Evolutionary conservation across 1,140 invertebrate species (phyloP).

Genomic region (Lineus longissimus): DNA sequence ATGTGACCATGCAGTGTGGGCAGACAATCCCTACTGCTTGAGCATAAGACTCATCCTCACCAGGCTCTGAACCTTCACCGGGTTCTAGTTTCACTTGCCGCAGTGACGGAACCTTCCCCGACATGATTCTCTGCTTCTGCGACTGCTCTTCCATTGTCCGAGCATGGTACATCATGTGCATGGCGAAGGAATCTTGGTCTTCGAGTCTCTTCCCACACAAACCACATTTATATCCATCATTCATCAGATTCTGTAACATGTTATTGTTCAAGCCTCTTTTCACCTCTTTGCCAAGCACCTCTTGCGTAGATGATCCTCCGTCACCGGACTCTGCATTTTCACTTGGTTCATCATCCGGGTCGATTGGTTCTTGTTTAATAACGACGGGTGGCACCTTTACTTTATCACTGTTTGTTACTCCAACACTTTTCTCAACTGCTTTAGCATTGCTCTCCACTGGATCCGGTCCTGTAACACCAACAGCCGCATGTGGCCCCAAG

Average conservation of each 20-base stretch:
- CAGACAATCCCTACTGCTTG: neutral
- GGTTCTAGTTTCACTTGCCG: neutral
- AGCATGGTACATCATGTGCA: conserved; percentile 17
- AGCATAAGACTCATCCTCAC: neutral
- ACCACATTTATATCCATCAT: neutral
- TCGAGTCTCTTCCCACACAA: conserved; percentile 6
- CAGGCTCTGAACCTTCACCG: neutral
- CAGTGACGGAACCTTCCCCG: neutral
- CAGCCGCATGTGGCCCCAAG: no score
- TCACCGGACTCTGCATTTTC: no score
- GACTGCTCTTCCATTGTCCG: neutral
- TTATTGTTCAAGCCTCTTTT: no score
- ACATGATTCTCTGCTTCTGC: neutral
- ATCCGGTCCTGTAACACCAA: no score
- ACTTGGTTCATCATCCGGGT: neutral
- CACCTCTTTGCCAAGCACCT: no score
- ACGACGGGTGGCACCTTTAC: neutral
- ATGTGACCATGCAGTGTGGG: conserved; percentile 8
- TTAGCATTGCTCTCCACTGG: no score
- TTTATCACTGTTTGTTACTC: no score
- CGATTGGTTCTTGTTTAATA: conserved; percentile 1
- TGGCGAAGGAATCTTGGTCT: conserved; percentile 11
- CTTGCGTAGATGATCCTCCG: no score
- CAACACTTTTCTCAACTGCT: no score
- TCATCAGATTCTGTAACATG: neutral